Base-by-base conservation (phyloP, 2,797 vertebrate genomes). In the Myripristis jacobus region DNA sequence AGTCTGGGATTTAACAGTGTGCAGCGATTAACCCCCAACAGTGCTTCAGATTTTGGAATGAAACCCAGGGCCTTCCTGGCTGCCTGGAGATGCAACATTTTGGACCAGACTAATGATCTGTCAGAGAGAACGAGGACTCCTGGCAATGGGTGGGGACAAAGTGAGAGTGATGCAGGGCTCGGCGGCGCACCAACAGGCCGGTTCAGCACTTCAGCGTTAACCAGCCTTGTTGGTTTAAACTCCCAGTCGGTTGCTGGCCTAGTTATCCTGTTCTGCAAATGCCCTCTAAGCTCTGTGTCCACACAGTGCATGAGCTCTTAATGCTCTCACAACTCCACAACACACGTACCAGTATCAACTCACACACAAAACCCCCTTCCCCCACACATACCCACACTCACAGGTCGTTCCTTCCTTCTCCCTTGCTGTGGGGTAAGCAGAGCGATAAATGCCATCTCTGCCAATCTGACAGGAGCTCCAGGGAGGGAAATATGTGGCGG, bases 181-280 rank as follows among this genome's bases (percentile, higher is more conserved):
- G 54, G 67, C 36, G 50, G 11, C 11, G 46, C 48, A 50, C 70
- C 48, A 58, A 65, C 21, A 38, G 52, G 51, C 24, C 11, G 38
- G 6, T 36, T 36, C 34, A 36, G 34, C 34, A 36, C 6, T 29
- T 13, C 7, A 31, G 50, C 31, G 19, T 22, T 27, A 53, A 36
- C 19, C 51, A 48, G 60, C 60, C 81, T 70, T 82, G 65, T 77
- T 44, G 36, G 50, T 86, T 73, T 70, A 80, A 84, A 65, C 76
- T 78, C 70, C 21, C 77, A 83, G 61, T 66, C 66, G 68, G 55
- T 53, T 64, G 73, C 60, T 79, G 78, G 71, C 76, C 82, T 77
- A 82, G 82, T 85, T 88, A 77, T 66, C 82, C 75, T 55, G 77
- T 80, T 82, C 83, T 87, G 80, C 84, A 89, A 86, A 90, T 79